Evolutionary conservation across 1,140 invertebrate genomes (phyloP), one percentile per base, ranked within the genome.

Genomic region (Pygmarrhopalites habei): DNA sequence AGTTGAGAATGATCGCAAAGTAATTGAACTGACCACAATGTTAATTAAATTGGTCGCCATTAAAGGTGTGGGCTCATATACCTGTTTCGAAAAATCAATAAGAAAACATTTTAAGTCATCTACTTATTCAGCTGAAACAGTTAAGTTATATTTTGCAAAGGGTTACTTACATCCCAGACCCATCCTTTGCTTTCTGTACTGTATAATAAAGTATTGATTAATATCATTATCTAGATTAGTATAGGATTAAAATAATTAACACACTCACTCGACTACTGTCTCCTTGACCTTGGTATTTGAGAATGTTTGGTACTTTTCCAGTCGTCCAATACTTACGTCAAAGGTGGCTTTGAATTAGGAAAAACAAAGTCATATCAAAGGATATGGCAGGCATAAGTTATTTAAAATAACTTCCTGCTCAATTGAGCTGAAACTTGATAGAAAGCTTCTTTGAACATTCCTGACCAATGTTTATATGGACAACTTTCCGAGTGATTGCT

Each of bases 261-360:
- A 10, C 10, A 39, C 35, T 39, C 7, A 39, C 35, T 17, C 7
- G 17, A 17, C 10, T 17, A 39, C 10, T 10, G 17, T 17, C 35
- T 39, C 35, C 17, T 39, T 7, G 17, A 39, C 35, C 35, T 39
- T 39, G 10, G 35, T 39, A 53, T 53, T 30, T 29, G 23, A 53
- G 4, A 23, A 17, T 7, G 21, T 14, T 4, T 10, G 12, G 14
- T 25, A 28, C 23, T 53, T 25, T 15, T 53, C 51, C 23, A 53
- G 15, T 15, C 23, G 12, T 26, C 10, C 10, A 5, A 47, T 28
- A 32, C 23, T 35, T 19, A 89, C 74, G 30, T 81, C 77, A 69
- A 86, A 85, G 1, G 82, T 82, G 0, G 83, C 81, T 77, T 95
- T 95, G 66, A 89, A 83, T 1, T 77, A 80, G n/a, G n/a, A n/a